Percentiles rank a stretch among this genome's conserved stretches.
Evolutionary conservation across 2,113 vertebrate genomes (phyloP).

Genomic region (Elephantulus edwardii): DNA sequence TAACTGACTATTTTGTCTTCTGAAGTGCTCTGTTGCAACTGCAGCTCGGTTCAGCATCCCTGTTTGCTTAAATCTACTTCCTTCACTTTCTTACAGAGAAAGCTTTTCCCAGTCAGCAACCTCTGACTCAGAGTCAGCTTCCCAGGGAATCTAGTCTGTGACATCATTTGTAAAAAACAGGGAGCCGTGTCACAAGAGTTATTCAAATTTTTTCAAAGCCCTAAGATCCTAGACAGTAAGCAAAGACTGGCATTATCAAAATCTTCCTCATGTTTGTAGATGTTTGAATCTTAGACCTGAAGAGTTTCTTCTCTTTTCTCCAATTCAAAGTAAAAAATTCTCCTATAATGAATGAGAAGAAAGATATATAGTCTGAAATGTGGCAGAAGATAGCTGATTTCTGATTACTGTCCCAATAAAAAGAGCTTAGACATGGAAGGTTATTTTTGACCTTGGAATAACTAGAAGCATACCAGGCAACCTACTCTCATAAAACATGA

Average conservation of each 20-base stretch:
- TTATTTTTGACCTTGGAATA: slow-evolving; percentile 2
- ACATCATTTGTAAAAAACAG: not conserved
- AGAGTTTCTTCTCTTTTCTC: not conserved
- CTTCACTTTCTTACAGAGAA: not conserved
- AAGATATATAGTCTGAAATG: not conserved
- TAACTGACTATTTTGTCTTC: not conserved
- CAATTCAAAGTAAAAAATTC: slow-evolving; percentile 1
- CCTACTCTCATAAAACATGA: not conserved
- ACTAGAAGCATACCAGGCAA: not conserved
- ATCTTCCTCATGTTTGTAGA: not conserved
- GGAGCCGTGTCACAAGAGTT: not conserved
- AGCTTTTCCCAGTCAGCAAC: not conserved
- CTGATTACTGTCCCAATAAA: not conserved
- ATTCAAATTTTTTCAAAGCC: slow-evolving; percentile 27
- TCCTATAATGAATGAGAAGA: no score
- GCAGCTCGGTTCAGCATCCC: not conserved
- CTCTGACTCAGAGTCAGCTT: not conserved
- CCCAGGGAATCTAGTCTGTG: not conserved
- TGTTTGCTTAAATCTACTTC: not conserved
- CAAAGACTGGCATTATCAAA: slow-evolving; percentile 29
- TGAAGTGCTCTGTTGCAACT: not conserved
- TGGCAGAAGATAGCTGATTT: not conserved
- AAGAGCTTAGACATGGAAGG: not conserved
- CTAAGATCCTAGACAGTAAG: not conserved
- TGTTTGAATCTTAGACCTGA: not conserved